Conservation (phyloP, 2,113 vertebrate species). For the Varanus komodoensis region DNA sequence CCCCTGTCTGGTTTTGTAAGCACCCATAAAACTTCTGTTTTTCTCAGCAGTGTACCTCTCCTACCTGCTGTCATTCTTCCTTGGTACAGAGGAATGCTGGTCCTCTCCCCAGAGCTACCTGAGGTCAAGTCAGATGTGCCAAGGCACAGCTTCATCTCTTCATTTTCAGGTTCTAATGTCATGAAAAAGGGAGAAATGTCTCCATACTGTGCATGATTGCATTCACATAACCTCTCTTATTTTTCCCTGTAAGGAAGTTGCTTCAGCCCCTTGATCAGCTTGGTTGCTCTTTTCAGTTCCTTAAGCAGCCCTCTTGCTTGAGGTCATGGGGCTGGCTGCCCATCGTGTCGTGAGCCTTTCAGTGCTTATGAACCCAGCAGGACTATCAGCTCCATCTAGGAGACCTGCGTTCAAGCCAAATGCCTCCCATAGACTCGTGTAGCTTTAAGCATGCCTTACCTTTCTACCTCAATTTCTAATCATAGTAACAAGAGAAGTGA, state of each 20-base stretch:
- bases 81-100: neutral
- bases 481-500: neutral
- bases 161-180: neutral
- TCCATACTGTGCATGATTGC: neutral
- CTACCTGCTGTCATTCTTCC: neutral
- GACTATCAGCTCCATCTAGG: neutral
- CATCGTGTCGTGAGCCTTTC: neutral
- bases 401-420: neutral
- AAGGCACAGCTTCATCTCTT: neutral
- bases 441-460: neutral
- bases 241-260: neutral
- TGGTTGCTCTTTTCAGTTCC: neutral
- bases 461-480: neutral
- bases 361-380: neutral
- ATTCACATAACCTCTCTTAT: neutral
- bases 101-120: neutral
- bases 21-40: neutral
- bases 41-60: neutral
- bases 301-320: neutral
- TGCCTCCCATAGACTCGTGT: neutral
- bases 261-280: neutral
- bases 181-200: neutral
- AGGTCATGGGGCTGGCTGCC: neutral
- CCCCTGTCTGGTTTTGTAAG: neutral
- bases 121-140: neutral